phyloP scores from a whole-genome alignment of 2,113 vertebrate species.

The Cyphomyrus discorhynchus region DNA sequence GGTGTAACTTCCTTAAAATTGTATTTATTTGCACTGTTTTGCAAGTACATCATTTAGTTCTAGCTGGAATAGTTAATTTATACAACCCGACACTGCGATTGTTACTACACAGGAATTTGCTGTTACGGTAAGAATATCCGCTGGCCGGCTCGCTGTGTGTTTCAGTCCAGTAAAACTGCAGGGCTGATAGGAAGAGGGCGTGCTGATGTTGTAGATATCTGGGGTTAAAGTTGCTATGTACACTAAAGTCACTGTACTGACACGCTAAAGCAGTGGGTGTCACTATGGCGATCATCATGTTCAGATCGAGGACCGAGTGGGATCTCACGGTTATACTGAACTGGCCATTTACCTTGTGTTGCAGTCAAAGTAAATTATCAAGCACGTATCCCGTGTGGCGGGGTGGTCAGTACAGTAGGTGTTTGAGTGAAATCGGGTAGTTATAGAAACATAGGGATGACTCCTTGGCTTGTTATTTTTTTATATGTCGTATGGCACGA shows the following conservation, averaged over 20 bases:
- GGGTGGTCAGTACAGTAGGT: background rate
- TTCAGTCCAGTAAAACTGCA: background rate
- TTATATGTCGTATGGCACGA: background rate
- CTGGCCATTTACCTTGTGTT: background rate
- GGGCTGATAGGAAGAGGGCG: background rate
- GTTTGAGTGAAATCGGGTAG: background rate
- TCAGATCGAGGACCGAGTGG: background rate
- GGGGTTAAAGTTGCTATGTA: conserved; percentile 7
- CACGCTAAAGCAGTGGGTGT: background rate
- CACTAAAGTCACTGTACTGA: background rate
- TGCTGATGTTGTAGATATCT: background rate
- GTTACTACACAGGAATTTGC: background rate
- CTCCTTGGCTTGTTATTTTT: background rate
- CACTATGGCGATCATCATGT: background rate
- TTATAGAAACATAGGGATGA: background rate
- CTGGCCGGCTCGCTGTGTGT: background rate
- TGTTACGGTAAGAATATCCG: conserved; percentile 4
- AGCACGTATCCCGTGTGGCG: background rate
- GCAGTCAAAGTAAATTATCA: background rate
- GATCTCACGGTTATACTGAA: background rate
- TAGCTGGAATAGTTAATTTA: background rate
- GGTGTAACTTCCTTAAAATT: conserved; percentile 18
- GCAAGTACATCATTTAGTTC: background rate
- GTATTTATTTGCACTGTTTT: background rate
- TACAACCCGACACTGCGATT: background rate